Evolutionary conservation across 2,888 invertebrate genomes (phyloP).

Genomic region (Omphaloscelis lunosa): DNA sequence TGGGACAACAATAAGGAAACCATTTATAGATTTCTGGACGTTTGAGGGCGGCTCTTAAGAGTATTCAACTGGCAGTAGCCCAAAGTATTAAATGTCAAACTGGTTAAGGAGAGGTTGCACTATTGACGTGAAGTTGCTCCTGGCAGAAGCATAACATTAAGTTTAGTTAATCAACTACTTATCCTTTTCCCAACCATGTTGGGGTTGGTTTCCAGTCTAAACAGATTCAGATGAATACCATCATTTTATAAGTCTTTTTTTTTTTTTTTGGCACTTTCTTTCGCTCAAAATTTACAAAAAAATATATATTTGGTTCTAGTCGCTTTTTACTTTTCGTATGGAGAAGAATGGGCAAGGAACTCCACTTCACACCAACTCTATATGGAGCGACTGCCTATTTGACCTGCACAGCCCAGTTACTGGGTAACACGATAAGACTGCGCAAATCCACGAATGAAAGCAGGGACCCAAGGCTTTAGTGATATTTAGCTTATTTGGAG

Average conservation of each 20-base stretch:
- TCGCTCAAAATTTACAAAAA: no score
- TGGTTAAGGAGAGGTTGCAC: not conserved
- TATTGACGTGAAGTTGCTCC: not conserved
- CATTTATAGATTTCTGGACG: not conserved
- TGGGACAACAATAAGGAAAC: conserved; percentile 10
- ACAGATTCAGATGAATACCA: not conserved
- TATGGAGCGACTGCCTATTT: no score
- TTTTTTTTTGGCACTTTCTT: no score
- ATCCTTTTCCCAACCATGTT: no score
- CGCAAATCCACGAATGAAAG: not conserved
- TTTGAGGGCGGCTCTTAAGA: not conserved
- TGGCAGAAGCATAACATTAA: not conserved
- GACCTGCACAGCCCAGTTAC: not conserved
- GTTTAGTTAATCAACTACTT: no score
- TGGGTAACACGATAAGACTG: not conserved
- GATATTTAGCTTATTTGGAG: not conserved
- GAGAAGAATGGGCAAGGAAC: no score
- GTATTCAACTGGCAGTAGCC: not conserved
- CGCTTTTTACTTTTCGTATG: no score
- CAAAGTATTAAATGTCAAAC: not conserved
- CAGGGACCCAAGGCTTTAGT: no score
- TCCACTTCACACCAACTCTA: no score
- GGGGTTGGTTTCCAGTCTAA: not conserved
- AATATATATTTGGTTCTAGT: no score
- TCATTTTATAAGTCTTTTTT: no score